Conservation (phyloP, 2,888 invertebrate species). For the Melangyna quadrimaculata region DNA sequence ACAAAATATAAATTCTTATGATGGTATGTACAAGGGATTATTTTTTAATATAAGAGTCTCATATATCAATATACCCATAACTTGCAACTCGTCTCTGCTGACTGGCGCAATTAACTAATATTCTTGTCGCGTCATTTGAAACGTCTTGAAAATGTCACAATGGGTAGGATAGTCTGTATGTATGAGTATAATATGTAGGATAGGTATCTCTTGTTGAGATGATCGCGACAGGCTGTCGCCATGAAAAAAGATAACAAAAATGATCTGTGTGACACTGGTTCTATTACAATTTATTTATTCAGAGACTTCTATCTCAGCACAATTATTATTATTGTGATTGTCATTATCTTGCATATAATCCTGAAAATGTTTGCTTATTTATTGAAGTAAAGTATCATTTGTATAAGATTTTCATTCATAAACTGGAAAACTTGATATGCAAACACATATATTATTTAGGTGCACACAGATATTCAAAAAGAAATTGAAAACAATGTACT, state of each 20-base stretch:
- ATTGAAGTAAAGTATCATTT: background rate
- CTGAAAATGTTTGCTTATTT: background rate
- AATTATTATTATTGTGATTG: background rate
- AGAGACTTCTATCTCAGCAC: background rate
- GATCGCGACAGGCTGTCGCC: slow-evolving; percentile 6
- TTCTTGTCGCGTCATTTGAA: slow-evolving; percentile 14
- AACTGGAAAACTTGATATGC: background rate
- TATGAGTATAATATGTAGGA: too few relatives aligned
- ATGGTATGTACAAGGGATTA: too few relatives aligned
- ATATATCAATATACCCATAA: background rate
- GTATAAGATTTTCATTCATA: slow-evolving; percentile 3
- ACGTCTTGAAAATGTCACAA: background rate
- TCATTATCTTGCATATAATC: background rate
- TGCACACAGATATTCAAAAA: too few relatives aligned
- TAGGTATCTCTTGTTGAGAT: background rate
- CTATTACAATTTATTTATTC: background rate
- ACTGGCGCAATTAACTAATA: background rate
- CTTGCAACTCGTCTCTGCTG: background rate
- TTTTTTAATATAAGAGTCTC: background rate
- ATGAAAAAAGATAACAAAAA: slow-evolving; percentile 5
- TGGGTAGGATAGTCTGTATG: background rate
- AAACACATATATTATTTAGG: too few relatives aligned
- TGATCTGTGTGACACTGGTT: slow-evolving; percentile 3
- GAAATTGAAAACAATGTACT: too few relatives aligned
- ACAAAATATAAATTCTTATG: too few relatives aligned